These are phyloP conservation scores for Manduca sexta DNA, from an alignment of 1,140 invertebrate genomes.

Conservation along the genomic window DNA sequence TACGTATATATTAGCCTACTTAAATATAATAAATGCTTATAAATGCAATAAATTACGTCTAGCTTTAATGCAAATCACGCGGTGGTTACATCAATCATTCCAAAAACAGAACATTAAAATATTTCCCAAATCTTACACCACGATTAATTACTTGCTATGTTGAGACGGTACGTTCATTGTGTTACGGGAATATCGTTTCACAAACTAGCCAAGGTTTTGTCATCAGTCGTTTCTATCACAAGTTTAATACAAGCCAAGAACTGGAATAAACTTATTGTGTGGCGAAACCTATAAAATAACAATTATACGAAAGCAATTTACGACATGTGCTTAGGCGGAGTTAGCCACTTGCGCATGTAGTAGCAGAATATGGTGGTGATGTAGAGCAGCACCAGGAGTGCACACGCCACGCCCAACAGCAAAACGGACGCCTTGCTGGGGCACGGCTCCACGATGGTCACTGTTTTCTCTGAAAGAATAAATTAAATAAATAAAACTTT, in stretches of 20 bases:
- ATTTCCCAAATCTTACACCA: conserved; percentile 34
- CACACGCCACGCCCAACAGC: conserved; percentile 90
- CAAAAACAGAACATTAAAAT: conserved; percentile 14
- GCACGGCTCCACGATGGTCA: conserved; percentile 89
- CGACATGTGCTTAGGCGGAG: conserved; percentile 85
- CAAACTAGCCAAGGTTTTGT: conserved; percentile 26
- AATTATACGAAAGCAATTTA: conserved; percentile 56
- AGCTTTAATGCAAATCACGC: conserved; percentile 55
- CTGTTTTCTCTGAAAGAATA: conserved; percentile 83
- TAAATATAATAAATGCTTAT: conserved; percentile 63
- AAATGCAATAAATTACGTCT: conserved; percentile 60
- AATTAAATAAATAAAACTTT: conserved; percentile 16
- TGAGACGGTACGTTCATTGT: not conserved
- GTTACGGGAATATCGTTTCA: no score
- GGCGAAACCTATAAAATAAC: not conserved
- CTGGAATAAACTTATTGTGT: conserved; percentile 4
- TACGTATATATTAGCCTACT: no score
- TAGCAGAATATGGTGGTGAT: conserved; percentile 91
- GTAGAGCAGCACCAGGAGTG: conserved; percentile 91
- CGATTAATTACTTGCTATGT: conserved; percentile 10
- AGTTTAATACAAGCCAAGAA: conserved; percentile 32
- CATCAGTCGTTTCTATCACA: conserved; percentile 62
- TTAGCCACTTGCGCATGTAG: conserved; percentile 93
- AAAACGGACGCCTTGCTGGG: conserved; percentile 92
- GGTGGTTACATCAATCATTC: conserved; percentile 55